These are phyloP conservation scores for Aphis craccivora DNA, from an alignment of 1,140 invertebrate species.

Conservation along the genomic window DNA sequence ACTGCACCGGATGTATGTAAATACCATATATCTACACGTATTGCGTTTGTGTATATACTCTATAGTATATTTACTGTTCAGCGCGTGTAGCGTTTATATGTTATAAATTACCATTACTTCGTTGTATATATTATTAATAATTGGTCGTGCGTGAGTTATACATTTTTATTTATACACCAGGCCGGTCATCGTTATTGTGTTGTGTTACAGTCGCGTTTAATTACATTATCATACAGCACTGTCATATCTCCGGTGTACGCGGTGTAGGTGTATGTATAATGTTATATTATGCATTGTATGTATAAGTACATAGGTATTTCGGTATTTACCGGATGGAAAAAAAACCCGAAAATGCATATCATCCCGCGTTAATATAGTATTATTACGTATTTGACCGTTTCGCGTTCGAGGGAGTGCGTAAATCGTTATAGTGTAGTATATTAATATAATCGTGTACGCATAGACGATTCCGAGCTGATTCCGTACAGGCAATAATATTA, in stretches of 20 bases:
- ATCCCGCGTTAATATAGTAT: background rate
- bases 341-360: background rate
- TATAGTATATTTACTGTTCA: background rate
- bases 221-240: background rate
- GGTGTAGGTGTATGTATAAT: no score
- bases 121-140: background rate
- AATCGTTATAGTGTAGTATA: background rate
- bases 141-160: slow-evolving; percentile 22
- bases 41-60: background rate
- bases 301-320: background rate
- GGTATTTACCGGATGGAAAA: background rate
- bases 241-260: background rate
- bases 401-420: background rate
- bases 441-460: background rate
- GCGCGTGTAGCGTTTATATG: background rate
- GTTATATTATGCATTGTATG: no score
- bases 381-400: background rate
- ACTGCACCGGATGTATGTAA: background rate
- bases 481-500: background rate
- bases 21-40: background rate
- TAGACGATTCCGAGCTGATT: background rate
- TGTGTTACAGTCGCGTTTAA: background rate
- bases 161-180: background rate
- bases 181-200: background rate
- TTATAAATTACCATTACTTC: background rate